phyloP scores from a whole-genome alignment of 2,113 vertebrate genomes.

The Sphaerodactylus townsendi region DNA sequence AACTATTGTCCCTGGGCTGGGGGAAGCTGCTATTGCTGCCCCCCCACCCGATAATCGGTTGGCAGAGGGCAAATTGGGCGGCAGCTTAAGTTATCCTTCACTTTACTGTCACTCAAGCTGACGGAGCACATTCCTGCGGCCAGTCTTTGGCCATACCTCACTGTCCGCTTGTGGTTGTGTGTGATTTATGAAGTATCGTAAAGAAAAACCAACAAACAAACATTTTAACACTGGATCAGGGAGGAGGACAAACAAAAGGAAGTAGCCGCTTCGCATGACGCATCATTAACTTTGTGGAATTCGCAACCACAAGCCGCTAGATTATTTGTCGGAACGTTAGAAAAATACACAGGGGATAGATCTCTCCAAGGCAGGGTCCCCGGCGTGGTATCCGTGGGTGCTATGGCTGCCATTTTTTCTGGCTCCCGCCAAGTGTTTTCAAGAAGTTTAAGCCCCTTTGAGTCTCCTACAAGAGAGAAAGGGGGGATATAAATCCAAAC shows the following conservation, averaged over 20 bases:
- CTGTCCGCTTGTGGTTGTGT: neutral
- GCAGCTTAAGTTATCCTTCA: neutral
- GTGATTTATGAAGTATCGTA: neutral
- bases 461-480: too few species aligned
- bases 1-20: neutral
- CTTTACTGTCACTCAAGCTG: neutral
- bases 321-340: neutral
- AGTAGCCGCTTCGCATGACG: neutral
- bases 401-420: too few species aligned
- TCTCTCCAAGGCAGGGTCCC: neutral
- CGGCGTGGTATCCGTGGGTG: too few species aligned
- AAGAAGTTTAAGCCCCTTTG: too few species aligned
- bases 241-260: neutral
- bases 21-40: neutral
- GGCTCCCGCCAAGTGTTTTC: too few species aligned
- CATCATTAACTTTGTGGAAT: neutral
- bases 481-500: too few species aligned
- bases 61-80: too few species aligned
- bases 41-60: neutral
- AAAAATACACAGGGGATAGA: neutral
- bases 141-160: neutral
- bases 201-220: neutral
- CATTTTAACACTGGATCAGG: neutral
- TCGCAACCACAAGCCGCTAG: neutral
- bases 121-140: neutral